Conservation (phyloP, 2,888 invertebrate species). For the Drosophila testacea region DNA sequence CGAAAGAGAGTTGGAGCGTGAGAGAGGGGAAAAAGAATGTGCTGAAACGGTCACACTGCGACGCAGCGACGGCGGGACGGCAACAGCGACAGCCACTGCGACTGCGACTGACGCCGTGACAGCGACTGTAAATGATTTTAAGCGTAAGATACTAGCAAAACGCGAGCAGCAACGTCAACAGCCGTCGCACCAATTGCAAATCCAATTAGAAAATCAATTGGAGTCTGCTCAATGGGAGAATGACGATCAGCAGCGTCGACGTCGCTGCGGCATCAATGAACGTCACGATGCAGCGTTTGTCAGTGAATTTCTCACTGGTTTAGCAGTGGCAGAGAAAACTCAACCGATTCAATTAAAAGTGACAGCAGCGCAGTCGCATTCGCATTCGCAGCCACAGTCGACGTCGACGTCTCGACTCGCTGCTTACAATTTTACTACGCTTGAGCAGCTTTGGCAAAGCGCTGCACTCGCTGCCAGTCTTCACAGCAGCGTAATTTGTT, state of each 20-base stretch:
- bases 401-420: conserved; percentile 16
- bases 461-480: conserved; percentile 55
- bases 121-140: conserved; percentile 77
- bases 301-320: conserved; percentile 76
- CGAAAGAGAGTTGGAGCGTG: conserved; percentile 36
- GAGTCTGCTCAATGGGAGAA: conserved; percentile 3
- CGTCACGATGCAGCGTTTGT: conserved; percentile 78
- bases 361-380: neutral
- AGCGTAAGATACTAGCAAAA: conserved; percentile 79
- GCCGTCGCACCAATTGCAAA: conserved; percentile 24
- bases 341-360: conserved; percentile 3
- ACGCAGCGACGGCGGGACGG: conserved; percentile 15
- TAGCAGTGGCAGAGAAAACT: conserved; percentile 14
- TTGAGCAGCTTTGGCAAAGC: conserved; percentile 49
- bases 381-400: neutral
- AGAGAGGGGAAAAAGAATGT: conserved; percentile 13
- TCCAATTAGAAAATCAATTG: conserved; percentile 19
- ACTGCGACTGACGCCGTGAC: conserved; percentile 28
- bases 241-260: conserved; percentile 29
- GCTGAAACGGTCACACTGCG: conserved; percentile 42
- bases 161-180: conserved; percentile 49
- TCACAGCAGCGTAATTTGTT: conserved; percentile 61
- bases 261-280: conserved; percentile 81
- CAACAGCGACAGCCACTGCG: neutral
- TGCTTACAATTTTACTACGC: conserved; percentile 39